Evolutionary conservation across 2,797 vertebrate genomes (phyloP), one percentile per base, ranked within the genome.

Genomic region (Eulemur coronatus): DNA sequence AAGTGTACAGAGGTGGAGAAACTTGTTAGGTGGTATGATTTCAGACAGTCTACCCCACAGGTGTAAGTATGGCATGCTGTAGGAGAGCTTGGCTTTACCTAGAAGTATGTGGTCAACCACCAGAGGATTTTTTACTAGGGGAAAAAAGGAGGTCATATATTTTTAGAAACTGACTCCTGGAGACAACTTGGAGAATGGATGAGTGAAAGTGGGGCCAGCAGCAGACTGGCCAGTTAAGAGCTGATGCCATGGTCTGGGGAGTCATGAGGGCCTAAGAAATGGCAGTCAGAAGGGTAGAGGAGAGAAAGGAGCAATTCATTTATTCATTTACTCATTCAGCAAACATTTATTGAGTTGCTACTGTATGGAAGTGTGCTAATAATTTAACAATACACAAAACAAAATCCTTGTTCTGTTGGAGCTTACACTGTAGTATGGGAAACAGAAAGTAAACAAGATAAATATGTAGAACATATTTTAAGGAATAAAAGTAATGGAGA

Each of bases 131-230:
- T 59, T 43, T 41, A 35, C 17, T 13, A 20, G 7, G 46, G 46
- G 35, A 15, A 17, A 59, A 63, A 38, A 79, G 85, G 13, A 52
- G 48, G 26, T 12, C 52, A 28, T 46, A 4, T 24, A 48, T 55
- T 95, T 89, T 75, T 65, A 82, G 50, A 85, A 92, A 80, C 5
- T 63, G 20, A 59, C 73, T 79, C 43, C 41, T 90, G 33, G 20
- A 65, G 92, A n/a, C 67, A 63, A 30, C 6, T 84, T 73, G 35
- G 41, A 61, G 12, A 35, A 24, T 35, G 35, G 5, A 7, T 48
- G 65, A n/a, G 26, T 79, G 38, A 86, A 28, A 48, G 7, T 3
- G 6, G 38, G 12, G 7, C 28, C 50, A 87, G 28, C 4, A 33
- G 20, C 28, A 59, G 33, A 55, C 33, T 30, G 11, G 41, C 3